Conservation (phyloP, 2,888 invertebrate species). For the Rhagonycha lutea region DNA sequence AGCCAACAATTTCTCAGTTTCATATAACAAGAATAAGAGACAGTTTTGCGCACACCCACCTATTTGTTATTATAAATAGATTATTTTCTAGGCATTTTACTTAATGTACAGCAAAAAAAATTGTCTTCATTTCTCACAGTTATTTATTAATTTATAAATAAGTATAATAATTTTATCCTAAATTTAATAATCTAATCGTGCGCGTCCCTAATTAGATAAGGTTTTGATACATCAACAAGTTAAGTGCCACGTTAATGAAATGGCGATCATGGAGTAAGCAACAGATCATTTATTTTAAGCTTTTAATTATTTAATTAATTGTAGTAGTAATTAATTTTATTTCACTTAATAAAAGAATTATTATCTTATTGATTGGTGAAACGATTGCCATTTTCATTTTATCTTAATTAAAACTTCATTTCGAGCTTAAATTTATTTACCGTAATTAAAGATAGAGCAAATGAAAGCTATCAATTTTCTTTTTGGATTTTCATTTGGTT, state of each 20-base stretch:
- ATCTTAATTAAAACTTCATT: neutral
- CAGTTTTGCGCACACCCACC: slow-evolving; percentile 1
- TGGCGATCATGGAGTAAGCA: neutral
- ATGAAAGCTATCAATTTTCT: neutral
- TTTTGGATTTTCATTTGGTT: neutral
- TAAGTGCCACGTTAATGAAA: too few species aligned
- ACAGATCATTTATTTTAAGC: too few species aligned
- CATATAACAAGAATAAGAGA: slow-evolving; percentile 11
- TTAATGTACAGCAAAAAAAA: neutral
- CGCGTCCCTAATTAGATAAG: neutral
- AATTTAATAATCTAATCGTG: neutral
- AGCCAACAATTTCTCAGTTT: slow-evolving; percentile 10
- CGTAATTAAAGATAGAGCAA: neutral
- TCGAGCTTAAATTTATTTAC: neutral
- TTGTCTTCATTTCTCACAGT: neutral
- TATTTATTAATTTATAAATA: neutral
- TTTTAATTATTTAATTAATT: neutral
- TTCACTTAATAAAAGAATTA: neutral
- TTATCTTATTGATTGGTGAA: neutral
- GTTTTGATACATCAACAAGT: too few species aligned
- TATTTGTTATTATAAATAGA: neutral
- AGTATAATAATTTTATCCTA: neutral
- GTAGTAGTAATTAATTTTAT: neutral
- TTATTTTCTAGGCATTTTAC: neutral
- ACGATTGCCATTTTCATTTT: neutral